Base-by-base conservation (phyloP, 2,113 vertebrate genomes). In the Pteropus alecto region DNA sequence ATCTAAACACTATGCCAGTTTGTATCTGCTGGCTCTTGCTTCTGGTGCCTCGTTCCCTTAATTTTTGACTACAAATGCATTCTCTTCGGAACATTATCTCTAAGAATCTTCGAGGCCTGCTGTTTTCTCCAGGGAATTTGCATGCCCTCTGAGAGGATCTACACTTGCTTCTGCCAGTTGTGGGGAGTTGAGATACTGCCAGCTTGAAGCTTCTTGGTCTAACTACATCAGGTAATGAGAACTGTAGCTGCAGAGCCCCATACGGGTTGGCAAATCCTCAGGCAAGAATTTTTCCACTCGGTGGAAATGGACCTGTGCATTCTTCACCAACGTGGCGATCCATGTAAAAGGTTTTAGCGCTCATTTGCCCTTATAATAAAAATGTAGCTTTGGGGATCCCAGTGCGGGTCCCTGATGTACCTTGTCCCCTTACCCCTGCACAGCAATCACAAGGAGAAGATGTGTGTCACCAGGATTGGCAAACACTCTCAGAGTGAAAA, bases 31-130 rank as follows among this genome's bases (percentile, higher is more conserved):
- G 67, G 46, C 70, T 76, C 33, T 97, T 89, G 35, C 41, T 74
- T 83, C 85, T 83, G n/a, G 61, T 81, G 46, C 35, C 67, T 78
- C 65, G 16, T 51, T 90, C 77, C 68, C 74, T 96, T 96, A 61
- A 56, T 70, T 84, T 97, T 70, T 83, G 9, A 51, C 30, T 63
- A 3, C 13, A 22, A 90, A 28, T 16, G 92, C 24, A 21, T 90
- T 96, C 90, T 90, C 67, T 38, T 61, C 38, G 74, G 30, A 90
- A 81, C 41, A 58, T 86, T 28, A 33, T 54, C 43, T 73, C 38
- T 58, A 65, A 67, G 56, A 73, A 43, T 86, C n/a, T 71, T 56
- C 48, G 63, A 84, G 61, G 71, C 33, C 68, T 96, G 48, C 38
- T 83, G 79, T 63, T 83, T 83, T 28, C 54, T 60, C 28, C 4